Percentiles rank a stretch among this genome's conserved stretches.
Conservation (phyloP, 2,888 invertebrate species). For the Trichogramma dendrolimi region DNA sequence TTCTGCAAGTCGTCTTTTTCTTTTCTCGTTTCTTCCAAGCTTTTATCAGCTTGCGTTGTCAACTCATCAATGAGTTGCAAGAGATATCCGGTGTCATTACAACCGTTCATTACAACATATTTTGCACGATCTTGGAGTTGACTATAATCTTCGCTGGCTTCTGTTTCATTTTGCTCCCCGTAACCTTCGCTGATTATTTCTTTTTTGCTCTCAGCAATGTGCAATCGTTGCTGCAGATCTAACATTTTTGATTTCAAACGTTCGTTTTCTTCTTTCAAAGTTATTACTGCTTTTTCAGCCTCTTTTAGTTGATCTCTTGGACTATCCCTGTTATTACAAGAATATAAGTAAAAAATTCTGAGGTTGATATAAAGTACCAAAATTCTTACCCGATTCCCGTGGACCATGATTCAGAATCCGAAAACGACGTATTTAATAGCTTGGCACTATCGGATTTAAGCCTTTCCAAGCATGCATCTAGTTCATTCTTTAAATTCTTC, state of each 20-base stretch:
- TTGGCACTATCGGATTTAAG: constrained; percentile 68
- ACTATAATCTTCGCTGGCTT: constrained; percentile 40
- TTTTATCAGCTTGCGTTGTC: constrained; percentile 58
- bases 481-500: constrained; percentile 61
- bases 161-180: constrained; percentile 49
- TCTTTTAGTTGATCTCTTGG: constrained; percentile 57
- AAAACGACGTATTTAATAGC: constrained; percentile 30
- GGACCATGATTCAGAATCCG: constrained; percentile 30
- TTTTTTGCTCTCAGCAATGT: constrained; percentile 51
- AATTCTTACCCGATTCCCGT: constrained; percentile 19
- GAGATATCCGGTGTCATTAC: constrained; percentile 50
- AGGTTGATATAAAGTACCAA: neutral
- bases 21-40: constrained; percentile 62
- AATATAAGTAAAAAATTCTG: neutral
- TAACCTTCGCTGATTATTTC: constrained; percentile 58
- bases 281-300: constrained; percentile 54
- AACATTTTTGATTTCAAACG: constrained; percentile 61
- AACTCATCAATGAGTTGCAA: constrained; percentile 63
- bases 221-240: constrained; percentile 53
- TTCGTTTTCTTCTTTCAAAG: constrained; percentile 51
- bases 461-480: constrained; percentile 65
- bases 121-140: constrained; percentile 52
- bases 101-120: constrained; percentile 51
- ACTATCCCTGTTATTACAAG: constrained; percentile 14
- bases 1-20: constrained; percentile 70